phyloP scores from a whole-genome alignment of 2,797 vertebrate genomes.

The Lycodopsis pacificus region DNA sequence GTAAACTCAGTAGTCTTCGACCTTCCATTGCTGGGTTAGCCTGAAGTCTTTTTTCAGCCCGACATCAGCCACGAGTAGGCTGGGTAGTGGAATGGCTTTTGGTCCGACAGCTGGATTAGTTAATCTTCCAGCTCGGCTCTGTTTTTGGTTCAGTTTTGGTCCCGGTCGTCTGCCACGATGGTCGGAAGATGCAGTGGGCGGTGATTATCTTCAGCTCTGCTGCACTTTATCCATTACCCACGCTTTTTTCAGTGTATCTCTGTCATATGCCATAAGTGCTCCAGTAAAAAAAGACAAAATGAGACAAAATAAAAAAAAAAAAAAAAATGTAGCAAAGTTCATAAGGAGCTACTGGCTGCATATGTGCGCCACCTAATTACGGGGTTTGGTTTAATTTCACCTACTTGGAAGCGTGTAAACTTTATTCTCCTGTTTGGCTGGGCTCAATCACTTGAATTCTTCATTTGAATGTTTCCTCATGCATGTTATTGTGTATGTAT shows the following conservation, averaged over 20 bases:
- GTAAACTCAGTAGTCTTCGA: background rate
- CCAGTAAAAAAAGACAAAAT: too few relatives aligned
- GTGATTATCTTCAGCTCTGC: background rate
- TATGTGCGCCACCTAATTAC: too few relatives aligned
- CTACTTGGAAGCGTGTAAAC: background rate
- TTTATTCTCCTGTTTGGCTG: background rate
- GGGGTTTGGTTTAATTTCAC: constrained; percentile 3
- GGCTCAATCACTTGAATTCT: background rate
- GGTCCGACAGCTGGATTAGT: too few relatives aligned
- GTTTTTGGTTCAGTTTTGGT: background rate
- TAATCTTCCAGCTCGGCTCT: too few relatives aligned
- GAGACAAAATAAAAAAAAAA: too few relatives aligned
- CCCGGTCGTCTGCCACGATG: background rate
- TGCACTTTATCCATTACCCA: background rate
- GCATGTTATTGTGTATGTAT: background rate
- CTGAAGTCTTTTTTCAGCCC: too few relatives aligned
- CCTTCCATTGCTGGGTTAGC: background rate
- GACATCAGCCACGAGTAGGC: background rate
- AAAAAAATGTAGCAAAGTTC: too few relatives aligned
- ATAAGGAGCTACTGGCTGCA: too few relatives aligned
- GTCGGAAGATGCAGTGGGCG: background rate
- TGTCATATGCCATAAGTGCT: background rate
- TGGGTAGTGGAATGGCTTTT: too few relatives aligned
- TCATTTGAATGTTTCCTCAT: background rate
- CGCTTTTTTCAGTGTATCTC: background rate